Base-by-base conservation (phyloP, 1,140 invertebrate genomes). In the Kradibia gibbosae region DNA sequence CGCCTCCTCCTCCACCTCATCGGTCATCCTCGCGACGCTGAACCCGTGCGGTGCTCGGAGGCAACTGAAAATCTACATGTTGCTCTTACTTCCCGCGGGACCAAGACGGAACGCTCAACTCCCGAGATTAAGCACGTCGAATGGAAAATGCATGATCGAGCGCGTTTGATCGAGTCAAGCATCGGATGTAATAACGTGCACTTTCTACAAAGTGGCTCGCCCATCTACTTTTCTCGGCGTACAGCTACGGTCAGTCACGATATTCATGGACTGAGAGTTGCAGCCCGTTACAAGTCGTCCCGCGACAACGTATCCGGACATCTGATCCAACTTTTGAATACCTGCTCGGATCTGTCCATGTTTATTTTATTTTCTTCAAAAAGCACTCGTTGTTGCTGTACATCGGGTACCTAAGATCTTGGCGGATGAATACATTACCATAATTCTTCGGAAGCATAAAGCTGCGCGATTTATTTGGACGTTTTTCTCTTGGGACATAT, bases 321-420 rank as follows among this genome's bases (percentile, higher is more conserved):
- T 90, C 90, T 86, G 90, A 91, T 90, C 88, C 85, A 85, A 88
- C 86, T 90, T 91, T 91, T 91, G 89, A 91, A 91, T 91, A 91
- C 86, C 84, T 85, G 85, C 86, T 86, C 87, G 11, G 17, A 48
- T 45, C 34, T 31, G 82, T 87, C 87, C 88, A 91, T 91, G 89
- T 91, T 88, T 91, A 90, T 91, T 91, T 91, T 90, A 90, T 90
- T 87, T 81, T 81, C 82, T 76, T 8, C 8, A 36, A 71, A 34
- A 72, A 55, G 45, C 3, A 20, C 17, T 65, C 53, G 31, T 50
- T 71, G 31, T 45, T 39, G 34, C n/a, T 39, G 31, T 39, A 17
- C 42, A 57, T 31, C 28, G 34, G 72, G 45, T 62, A 79, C 70
- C 53, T 34, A 50, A 39, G 50, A 60, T 65, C 42, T 34, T 31